Conservation (phyloP, 2,797 vertebrate species). For the Macropus fuliginosus region DNA sequence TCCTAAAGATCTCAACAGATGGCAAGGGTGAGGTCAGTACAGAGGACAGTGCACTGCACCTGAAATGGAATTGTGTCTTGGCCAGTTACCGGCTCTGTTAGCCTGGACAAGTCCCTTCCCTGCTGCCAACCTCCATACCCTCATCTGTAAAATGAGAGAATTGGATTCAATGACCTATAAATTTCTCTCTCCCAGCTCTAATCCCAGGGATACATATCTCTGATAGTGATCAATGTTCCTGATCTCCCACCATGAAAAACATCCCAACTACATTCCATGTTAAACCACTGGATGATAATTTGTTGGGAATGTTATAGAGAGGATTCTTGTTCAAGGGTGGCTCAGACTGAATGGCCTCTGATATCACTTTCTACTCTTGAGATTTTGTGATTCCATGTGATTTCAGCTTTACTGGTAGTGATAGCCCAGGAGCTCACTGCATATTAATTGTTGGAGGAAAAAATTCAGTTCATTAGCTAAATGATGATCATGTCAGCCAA, state of each 20-base stretch:
- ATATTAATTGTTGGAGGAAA: neutral
- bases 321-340: neutral
- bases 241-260: neutral
- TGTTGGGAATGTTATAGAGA: neutral
- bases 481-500: constrained; percentile 61
- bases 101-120: neutral
- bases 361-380: neutral
- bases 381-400: neutral
- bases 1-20: neutral
- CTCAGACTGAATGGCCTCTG: no score
- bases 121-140: neutral
- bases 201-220: neutral
- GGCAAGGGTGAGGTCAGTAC: neutral
- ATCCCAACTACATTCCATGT: neutral
- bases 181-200: neutral
- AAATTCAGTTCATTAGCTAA: constrained; percentile 62
- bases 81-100: neutral
- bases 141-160: neutral
- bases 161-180: neutral
- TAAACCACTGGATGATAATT: neutral
- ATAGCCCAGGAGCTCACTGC: neutral
- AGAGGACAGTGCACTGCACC: neutral
- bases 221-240: neutral
- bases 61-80: neutral
- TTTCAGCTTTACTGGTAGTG: neutral